Percentiles rank a stretch among this genome's conserved stretches.
These are phyloP conservation scores for Cyclophora punctaria DNA, from an alignment of 2,888 invertebrate species.

Conservation along the genomic window DNA sequence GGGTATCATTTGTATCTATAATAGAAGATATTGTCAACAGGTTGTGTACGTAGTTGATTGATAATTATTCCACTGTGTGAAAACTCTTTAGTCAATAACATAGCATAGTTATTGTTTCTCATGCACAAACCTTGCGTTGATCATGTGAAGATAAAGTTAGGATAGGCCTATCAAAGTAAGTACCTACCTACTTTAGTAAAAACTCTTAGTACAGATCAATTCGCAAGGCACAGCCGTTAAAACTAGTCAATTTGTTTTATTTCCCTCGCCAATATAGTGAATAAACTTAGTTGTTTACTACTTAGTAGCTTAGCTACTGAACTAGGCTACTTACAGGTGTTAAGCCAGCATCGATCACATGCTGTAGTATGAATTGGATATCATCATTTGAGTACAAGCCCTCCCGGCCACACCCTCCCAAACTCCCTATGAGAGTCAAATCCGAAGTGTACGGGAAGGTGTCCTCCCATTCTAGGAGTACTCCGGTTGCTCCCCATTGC, in stretches of 20 bases:
- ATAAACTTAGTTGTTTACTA: no score
- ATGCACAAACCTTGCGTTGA: no score
- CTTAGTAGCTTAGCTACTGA: no score
- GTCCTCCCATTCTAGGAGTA: constrained; percentile 92
- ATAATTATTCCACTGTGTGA: neutral
- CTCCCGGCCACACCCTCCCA: constrained; percentile 65
- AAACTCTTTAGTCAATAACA: no score
- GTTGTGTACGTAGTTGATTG: neutral
- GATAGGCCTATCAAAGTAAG: no score
- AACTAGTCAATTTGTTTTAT: no score
- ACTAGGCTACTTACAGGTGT: constrained; percentile 70
- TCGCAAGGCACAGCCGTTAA: no score
- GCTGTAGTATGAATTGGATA: constrained; percentile 77
- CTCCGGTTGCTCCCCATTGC: constrained; percentile 85
- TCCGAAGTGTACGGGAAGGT: constrained; percentile 86
- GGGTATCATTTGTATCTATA: constrained; percentile 83
- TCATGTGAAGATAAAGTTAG: no score
- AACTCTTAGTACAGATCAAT: no score
- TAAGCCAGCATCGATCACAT: constrained; percentile 79
- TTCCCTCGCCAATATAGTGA: no score
- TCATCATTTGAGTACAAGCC: constrained; percentile 80
- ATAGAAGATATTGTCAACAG: neutral
- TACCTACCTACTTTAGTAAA: no score
- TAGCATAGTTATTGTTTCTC: no score
- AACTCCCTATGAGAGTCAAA: constrained; percentile 75